Evolutionary conservation across 2,113 vertebrate genomes (phyloP).

Genomic region (Glareola pratincola): DNA sequence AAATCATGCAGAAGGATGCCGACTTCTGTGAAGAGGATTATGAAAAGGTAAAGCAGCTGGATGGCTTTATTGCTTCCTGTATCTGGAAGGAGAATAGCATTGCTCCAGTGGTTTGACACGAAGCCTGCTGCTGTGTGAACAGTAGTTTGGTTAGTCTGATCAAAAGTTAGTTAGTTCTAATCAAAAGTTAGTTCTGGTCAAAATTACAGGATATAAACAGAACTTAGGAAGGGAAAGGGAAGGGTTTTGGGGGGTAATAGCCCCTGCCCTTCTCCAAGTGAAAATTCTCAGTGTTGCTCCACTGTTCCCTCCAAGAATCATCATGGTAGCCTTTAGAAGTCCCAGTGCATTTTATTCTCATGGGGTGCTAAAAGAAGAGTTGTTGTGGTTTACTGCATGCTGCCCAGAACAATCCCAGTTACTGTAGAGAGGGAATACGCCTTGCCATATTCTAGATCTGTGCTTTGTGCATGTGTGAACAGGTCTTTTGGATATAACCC

Average conservation of each 20-base stretch:
- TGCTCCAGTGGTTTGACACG: not conserved
- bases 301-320: not conserved
- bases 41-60: slow-evolving; percentile 79
- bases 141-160: not conserved
- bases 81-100: not conserved
- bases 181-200: not conserved
- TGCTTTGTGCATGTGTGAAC: not conserved
- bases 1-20: slow-evolving; percentile 93
- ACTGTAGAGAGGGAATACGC: not conserved
- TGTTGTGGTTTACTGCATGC: not conserved
- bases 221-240: not conserved
- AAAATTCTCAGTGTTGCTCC: not conserved
- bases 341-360: not conserved
- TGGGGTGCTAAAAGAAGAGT: not conserved
- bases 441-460: not conserved
- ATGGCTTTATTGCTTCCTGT: not conserved
- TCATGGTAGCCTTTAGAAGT: not conserved
- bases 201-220: not conserved
- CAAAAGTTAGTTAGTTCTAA: too few species aligned
- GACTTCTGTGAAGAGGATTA: slow-evolving; percentile 88
- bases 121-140: not conserved
- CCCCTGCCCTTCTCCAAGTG: not conserved
- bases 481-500: not conserved
- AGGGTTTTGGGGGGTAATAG: not conserved
- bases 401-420: not conserved